Evolutionary conservation across 2,888 invertebrate species (phyloP), one percentile per base, ranked within the genome.

Genomic region (Rhagium mordax): DNA sequence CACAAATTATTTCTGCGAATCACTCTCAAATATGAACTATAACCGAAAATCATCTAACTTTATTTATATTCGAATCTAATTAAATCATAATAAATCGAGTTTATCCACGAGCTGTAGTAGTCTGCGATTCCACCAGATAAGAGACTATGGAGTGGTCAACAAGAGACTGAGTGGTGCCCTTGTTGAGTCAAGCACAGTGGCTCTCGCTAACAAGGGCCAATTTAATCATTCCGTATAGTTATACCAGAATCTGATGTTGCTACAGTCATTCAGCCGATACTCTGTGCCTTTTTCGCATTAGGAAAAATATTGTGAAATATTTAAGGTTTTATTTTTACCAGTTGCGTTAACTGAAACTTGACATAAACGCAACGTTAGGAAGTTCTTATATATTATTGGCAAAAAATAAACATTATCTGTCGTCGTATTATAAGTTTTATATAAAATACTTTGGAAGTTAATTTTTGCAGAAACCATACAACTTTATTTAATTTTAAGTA

Each of bases 141-240:
- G 62, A 67, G 55, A 61, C 21, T 18, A 41, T 20, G 51, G 64
- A 73, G 69, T 29, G 70, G 70, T 67, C 66, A 53, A 65, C 65
- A 65, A 20, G 29, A 62, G 59, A 47, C 53, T 18, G 61, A 66
- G 64, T 68, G 70, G n/a, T 29, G 27, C 24, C 47, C 59, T 62
- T 72, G 59, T 72, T 62, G 72, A 67, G 57, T 72, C 49, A 62
- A 72, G 72, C 27, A 57, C 68, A 10, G 41, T 24, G n/a, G 62
- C 57, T 67, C 59, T 71, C 60, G 60, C 64, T 74, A 71, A 71
- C 69, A 67, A 74, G 71, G 61, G 68, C 71, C 65, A 74, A 74
- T 74, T 74, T 72, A 70, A 41, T 41, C 41, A 41, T 41, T 41
- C n/a, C 41, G 41, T 41, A 41, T 41, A 41, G 41, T 41, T 41